Percentiles rank a stretch among this genome's conserved stretches.
These are phyloP conservation scores for Lasioglossum calceatum DNA, from an alignment of 2,888 invertebrate genomes.

Conservation along the genomic window DNA sequence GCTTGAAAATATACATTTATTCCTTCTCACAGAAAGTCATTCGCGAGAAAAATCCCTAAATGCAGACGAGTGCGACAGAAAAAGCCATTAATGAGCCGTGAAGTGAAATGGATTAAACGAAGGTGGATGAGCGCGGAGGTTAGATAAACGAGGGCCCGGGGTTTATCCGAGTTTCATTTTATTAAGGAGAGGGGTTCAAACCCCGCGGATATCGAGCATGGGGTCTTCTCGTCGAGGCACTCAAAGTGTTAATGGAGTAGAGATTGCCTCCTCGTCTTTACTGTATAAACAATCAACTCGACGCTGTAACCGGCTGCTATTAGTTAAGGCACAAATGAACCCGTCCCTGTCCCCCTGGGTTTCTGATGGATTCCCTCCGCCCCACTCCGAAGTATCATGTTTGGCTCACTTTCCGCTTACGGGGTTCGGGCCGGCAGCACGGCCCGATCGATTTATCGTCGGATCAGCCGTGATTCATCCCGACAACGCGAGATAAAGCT, in stretches of 20 bases:
- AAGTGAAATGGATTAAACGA: conserved; percentile 2
- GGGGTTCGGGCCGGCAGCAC: background rate
- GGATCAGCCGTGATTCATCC: conserved; percentile 48
- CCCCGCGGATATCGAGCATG: background rate
- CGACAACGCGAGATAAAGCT: conserved; percentile 47
- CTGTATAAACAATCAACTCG: conserved; percentile 17
- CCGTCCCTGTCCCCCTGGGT: background rate
- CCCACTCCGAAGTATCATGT: conserved; percentile 24
- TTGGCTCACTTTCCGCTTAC: conserved; percentile 13
- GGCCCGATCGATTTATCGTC: conserved; percentile 50
- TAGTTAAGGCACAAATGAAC: background rate
- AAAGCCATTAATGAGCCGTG: background rate
- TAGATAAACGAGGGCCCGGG: background rate
- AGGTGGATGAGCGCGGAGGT: background rate
- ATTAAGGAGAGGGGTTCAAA: background rate
- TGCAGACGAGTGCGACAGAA: background rate
- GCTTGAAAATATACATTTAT: too few relatives aligned
- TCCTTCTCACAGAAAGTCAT: too few relatives aligned
- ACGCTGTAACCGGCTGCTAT: conserved; percentile 4
- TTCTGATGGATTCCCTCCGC: conserved; percentile 18
- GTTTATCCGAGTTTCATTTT: conserved; percentile 4
- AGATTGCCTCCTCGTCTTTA: background rate
- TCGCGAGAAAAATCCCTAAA: background rate
- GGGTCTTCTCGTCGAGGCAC: conserved; percentile 2
- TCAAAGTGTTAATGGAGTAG: conserved; percentile 17